Percentiles rank a stretch among this genome's conserved stretches.
phyloP scores from a whole-genome alignment of 2,797 vertebrate genomes.

The Sebastes reedi region DNA sequence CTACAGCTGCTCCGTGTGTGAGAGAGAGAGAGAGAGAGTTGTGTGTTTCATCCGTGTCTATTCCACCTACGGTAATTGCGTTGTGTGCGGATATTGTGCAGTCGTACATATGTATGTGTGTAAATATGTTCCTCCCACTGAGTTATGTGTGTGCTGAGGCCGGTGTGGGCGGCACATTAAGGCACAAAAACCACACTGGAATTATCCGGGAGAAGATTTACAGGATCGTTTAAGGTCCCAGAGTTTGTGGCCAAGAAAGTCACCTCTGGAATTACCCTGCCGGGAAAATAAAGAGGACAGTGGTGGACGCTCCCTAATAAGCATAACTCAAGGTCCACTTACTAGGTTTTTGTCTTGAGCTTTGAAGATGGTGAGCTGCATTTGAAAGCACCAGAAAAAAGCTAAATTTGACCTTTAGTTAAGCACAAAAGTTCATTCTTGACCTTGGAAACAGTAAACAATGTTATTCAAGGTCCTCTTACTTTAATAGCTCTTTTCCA shows the following conservation, averaged over 20 bases:
- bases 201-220: constrained; percentile 40
- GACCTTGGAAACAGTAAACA: no score
- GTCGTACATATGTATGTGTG: constrained; percentile 12
- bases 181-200: constrained; percentile 50
- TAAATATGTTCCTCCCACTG: constrained; percentile 79
- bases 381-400: no score
- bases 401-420: no score
- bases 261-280: constrained; percentile 26
- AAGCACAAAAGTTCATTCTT: no score
- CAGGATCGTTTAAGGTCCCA: constrained; percentile 37
- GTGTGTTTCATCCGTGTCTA: constrained; percentile 61
- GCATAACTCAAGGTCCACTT: no score
- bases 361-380: no score
- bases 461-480: no score
- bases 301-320: constrained; percentile 17
- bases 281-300: constrained; percentile 24
- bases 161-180: constrained; percentile 65
- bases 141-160: constrained; percentile 71
- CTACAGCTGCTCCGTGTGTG: constrained; percentile 65
- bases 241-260: constrained; percentile 17
- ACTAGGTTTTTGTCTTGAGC: no score
- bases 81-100: constrained; percentile 44
- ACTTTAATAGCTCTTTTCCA: no score
- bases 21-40: constrained; percentile 29
- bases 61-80: constrained; percentile 60